Evolutionary conservation across 2,888 invertebrate species (phyloP), one percentile per base, ranked within the genome.

Genomic region (Nomada ferruginata): DNA sequence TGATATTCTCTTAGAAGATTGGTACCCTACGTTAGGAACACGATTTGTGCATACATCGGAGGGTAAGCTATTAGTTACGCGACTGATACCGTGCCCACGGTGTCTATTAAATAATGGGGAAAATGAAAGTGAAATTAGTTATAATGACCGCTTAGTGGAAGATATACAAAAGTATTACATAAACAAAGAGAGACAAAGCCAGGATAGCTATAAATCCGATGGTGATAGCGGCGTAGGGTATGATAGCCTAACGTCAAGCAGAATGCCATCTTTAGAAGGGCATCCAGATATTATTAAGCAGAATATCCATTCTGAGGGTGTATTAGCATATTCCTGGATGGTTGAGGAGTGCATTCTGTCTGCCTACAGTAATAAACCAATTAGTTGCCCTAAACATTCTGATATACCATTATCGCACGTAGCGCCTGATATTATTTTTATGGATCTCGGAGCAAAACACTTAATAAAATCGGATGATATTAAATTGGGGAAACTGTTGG

Each of bases 21-120:
- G 99, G 99, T 99, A 98, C 93, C 99, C 99, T 0, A 98, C 98
- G 0, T 94, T 99, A 74, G 99, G 99, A 26, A 99, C 99, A 0
- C 96, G 99, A 57, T 99, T 99, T 94, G 98, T 99, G 2, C 99
- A 99, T 93, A 99, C 99, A 0, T 98, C 98, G 0, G 98, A 99
- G 90, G 99, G 99, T 0, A 96, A 98, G 89, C 97, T 99, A 93
- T 95, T 99, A 55, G 98, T 99, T 70, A 99, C 99, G 0, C 95
- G 99, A 13, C 94, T 99, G 74, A 97, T 99, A 83, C 97, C 99
- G 0, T 99, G 99, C 92, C 97, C 98, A 0, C 96, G 96, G 42
- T 99, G 99, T 92, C 94, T 99, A 65, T 79, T 93, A 10, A 92
- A 91, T 64, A 91, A 89, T 4, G 88, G 89, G 50, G 94, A 94